Conservation (phyloP, 2,113 vertebrate genomes). For the Muscicapa adusta region DNA sequence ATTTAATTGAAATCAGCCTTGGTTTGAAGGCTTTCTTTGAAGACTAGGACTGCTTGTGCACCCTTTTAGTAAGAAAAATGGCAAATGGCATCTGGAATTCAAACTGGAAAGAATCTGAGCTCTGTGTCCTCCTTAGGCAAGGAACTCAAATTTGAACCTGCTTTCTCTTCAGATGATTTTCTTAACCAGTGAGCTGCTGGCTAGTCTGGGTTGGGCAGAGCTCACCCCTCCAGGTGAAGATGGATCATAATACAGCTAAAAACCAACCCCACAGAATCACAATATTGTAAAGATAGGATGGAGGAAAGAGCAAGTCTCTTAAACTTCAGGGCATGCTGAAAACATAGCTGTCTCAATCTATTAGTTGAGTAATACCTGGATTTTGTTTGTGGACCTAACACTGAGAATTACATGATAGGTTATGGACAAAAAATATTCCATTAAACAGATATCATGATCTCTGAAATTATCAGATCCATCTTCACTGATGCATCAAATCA, state of each 20-base stretch:
- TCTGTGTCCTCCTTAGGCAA: neutral
- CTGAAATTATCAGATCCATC: neutral
- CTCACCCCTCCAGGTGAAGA: neutral
- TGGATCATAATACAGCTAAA: neutral
- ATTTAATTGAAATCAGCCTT: neutral
- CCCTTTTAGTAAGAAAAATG: neutral
- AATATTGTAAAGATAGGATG: neutral
- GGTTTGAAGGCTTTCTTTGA: neutral
- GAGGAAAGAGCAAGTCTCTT: neutral
- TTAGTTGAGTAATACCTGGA: neutral
- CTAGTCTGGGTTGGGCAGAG: neutral
- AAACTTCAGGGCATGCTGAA: neutral
- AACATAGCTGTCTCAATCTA: neutral
- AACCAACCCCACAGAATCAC: neutral
- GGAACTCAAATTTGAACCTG: neutral
- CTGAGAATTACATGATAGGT: neutral
- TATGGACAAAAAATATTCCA: neutral
- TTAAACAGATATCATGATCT: neutral
- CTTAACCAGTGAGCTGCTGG: neutral
- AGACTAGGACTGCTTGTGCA: accelerated
- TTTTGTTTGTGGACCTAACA: neutral
- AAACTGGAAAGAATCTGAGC: neutral
- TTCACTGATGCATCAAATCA: neutral
- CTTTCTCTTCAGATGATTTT: neutral
- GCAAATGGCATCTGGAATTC: neutral